Evolutionary conservation across 1,140 invertebrate species (phyloP), one percentile per base, ranked within the genome.

Genomic region (Pogonognathellus flavescens): DNA sequence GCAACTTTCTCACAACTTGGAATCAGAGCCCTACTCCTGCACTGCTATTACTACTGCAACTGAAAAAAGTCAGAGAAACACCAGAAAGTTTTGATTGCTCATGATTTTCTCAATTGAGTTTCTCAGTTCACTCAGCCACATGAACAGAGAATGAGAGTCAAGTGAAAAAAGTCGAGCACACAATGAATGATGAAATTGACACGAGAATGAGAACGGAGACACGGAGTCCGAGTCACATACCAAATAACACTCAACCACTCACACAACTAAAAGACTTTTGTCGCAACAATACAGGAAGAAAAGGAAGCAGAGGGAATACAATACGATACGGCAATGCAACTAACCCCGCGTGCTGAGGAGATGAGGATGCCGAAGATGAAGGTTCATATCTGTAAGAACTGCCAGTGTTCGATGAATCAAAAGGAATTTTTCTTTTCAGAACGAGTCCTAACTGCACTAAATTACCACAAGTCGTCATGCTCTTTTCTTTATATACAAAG

Each of bases 381-480:
- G 70, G 70, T 31, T 76, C 70, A 31, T 76, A 76, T 49, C 41
- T 31, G 25, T 76, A 76, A 0, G 70, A 76, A 76, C 41, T 3
- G 70, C n/a, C 18, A 0, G 53, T 14, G 53, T 57, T 57, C 11
- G 53, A 57, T 14, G 70, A 76, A 16, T 55, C 80, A 22, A 82
- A 82, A 25, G 80, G 80, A 31, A 84, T 70, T 55, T 84, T 84
- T 53, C 84, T n/a, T 25, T 84, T 84, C 22, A 84, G 55, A 57
- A 84, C 84, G 52, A 62, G 60, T 41, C 84, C 84, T 25, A 84
- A 59, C 70, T 84, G 84, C 49, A 55, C 50, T 8, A 84, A 80
- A 80, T 84, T 84, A 25, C 84, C 84, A 84, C 84, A 84, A 25
- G 50, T 84, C 53, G 84, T 80, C 84, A 84, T 84, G 14, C 55